Percentiles rank a stretch among this genome's conserved stretches.
phyloP scores from a whole-genome alignment of 1,140 invertebrate species.

The Notospermus geniculatus region DNA sequence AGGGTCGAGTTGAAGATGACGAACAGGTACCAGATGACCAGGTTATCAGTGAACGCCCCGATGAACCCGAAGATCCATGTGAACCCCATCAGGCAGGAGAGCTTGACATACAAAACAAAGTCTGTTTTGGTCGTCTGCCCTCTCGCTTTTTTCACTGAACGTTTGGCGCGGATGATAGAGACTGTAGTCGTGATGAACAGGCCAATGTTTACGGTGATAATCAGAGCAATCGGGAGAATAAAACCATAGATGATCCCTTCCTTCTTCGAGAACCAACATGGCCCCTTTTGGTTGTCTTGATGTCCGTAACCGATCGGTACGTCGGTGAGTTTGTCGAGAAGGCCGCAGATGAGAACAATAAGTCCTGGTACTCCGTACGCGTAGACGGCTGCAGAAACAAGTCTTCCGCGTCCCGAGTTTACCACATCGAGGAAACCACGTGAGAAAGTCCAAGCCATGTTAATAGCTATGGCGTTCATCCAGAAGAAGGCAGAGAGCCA shows the following conservation, averaged over 20 bases:
- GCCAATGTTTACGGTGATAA: conserved; percentile 59
- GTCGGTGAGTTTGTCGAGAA: not conserved
- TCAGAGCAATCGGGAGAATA: conserved; percentile 56
- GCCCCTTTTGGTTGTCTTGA: conserved; percentile 55
- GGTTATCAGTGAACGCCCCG: conserved; percentile 36
- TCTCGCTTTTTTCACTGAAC: conserved; percentile 21
- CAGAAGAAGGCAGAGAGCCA: conserved; percentile 90
- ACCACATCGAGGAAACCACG: conserved; percentile 16
- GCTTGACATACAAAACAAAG: conserved; percentile 57
- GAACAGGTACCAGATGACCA: conserved; percentile 45
- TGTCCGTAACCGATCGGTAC: conserved; percentile 34
- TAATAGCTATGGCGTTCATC: conserved; percentile 86
- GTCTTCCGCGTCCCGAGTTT: not conserved
- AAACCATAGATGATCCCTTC: conserved; percentile 61
- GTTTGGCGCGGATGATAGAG: conserved; percentile 18
- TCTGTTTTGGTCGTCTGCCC: conserved; percentile 22
- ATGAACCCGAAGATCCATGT: conserved; percentile 60
- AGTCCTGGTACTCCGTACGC: not conserved
- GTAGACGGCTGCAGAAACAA: not conserved
- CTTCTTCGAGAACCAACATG: conserved; percentile 59
- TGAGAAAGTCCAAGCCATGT: conserved; percentile 29
- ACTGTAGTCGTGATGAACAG: conserved; percentile 60
- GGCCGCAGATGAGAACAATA: not conserved
- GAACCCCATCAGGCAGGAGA: conserved; percentile 59
- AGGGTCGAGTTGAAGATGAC: conserved; percentile 56